Base-by-base conservation (phyloP, 1,140 invertebrate species). In the Meteorus sp. region DNA sequence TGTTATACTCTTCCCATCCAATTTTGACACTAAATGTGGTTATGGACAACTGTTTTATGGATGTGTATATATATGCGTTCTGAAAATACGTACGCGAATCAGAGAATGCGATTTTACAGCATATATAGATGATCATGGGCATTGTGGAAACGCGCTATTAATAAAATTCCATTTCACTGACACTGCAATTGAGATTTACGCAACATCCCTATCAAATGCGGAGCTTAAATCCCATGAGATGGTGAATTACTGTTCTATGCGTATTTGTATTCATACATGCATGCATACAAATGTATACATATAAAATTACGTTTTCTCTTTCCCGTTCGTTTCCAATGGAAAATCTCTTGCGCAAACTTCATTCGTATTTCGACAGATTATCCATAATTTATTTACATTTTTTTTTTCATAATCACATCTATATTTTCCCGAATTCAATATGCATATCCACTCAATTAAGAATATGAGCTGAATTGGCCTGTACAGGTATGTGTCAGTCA, bases 341-440 rank as follows among this genome's bases (percentile, higher is more conserved):
- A 52, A 52, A 52, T 52, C 56, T 51, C 56, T 51, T 58, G 22
- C 51, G 56, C 22, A 58, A 58, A 58, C 45, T 58, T 58, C n/a
- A n/a, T n/a, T n/a, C n/a, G 51, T 58, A 58, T 58, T 58, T 58
- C 47, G 56, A 43, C 56, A 58, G 56, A 35, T 58, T 51, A 58
- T 15, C 44, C 31, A 20, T 27, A 17, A n/a, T n/a, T n/a, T n/a
- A n/a, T n/a, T n/a, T n/a, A n/a, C n/a, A n/a, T n/a, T n/a, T n/a
- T n/a, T n/a, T n/a, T n/a, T n/a, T n/a, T n/a, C n/a, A n/a, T n/a
- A n/a, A n/a, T n/a, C n/a, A n/a, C n/a, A n/a, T n/a, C n/a, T n/a
- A n/a, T n/a, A n/a, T n/a, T n/a, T n/a, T n/a, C n/a, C n/a, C n/a
- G n/a, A n/a, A n/a, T n/a, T n/a, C n/a, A n/a, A n/a, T n/a, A n/a